phyloP scores from a whole-genome alignment of 1,140 invertebrate genomes.

The Sinonovacula constricta region DNA sequence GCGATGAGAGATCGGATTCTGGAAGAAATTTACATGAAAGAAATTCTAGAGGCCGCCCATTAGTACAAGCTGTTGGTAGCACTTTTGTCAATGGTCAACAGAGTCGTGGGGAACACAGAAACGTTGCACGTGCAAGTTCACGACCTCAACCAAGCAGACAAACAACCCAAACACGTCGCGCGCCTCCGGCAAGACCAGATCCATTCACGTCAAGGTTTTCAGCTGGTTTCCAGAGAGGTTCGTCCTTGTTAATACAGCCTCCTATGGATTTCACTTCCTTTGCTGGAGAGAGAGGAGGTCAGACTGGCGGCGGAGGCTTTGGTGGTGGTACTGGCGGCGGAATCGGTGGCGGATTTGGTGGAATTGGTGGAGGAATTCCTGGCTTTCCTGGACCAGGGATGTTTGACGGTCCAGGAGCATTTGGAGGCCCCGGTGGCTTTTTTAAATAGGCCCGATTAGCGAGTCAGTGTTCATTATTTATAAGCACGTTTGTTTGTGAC shows the following conservation, averaged over 20 bases:
- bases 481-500: too few relatives aligned
- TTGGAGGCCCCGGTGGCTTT: too few relatives aligned
- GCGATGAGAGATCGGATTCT: background rate
- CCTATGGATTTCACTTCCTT: slow-evolving; percentile 34
- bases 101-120: background rate
- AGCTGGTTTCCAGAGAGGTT: slow-evolving; percentile 38
- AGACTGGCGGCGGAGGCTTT: background rate
- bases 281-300: background rate
- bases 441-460: too few relatives aligned
- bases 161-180: background rate
- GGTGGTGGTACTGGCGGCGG: background rate
- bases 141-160: background rate
- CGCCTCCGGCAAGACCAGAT: slow-evolving; percentile 20
- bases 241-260: slow-evolving; percentile 28
- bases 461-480: too few relatives aligned
- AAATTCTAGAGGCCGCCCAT: too few relatives aligned
- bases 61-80: background rate
- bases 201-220: slow-evolving; percentile 40
- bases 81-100: background rate
- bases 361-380: background rate
- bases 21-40: background rate
- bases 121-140: background rate
- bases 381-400: background rate
- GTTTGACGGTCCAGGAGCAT: background rate
- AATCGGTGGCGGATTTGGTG: background rate